phyloP scores from a whole-genome alignment of 2,888 invertebrate genomes.

The Bedellia somnulentella region DNA sequence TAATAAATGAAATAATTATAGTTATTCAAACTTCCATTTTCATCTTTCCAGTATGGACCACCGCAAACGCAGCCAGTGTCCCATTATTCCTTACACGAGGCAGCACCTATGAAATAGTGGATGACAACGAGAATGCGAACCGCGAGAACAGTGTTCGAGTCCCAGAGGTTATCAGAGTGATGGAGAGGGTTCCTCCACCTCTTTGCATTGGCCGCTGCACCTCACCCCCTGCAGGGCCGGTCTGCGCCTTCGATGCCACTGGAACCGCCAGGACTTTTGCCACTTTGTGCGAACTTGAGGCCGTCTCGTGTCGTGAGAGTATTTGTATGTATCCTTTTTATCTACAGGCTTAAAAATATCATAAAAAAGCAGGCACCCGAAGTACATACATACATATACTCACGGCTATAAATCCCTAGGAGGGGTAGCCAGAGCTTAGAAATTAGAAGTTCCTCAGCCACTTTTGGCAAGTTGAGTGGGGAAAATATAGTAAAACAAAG shows the following conservation, averaged over 20 bases:
- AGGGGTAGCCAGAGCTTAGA: no score
- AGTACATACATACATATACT: no score
- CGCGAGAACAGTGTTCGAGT: slow-evolving; percentile 15
- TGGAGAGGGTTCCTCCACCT: slow-evolving; percentile 44
- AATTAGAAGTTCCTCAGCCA: no score
- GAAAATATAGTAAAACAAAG: no score
- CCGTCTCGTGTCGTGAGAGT: slow-evolving; percentile 59
- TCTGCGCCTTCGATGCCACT: slow-evolving; percentile 61
- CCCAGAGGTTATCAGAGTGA: slow-evolving; percentile 25
- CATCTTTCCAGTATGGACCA: slow-evolving; percentile 30
- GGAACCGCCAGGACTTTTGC: slow-evolving; percentile 59
- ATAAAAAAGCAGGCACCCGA: no score
- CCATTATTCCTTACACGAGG: slow-evolving; percentile 26
- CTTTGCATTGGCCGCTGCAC: slow-evolving; percentile 40
- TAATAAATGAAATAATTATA: no score
- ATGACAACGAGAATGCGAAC: slow-evolving; percentile 17
- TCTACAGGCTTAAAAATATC: no score
- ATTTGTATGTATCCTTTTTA: slow-evolving; percentile 57
- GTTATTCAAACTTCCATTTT: no score
- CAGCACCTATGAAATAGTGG: slow-evolving; percentile 2
- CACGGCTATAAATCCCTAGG: no score
- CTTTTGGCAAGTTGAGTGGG: no score
- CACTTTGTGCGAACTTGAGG: slow-evolving; percentile 58
- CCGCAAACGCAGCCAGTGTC: slow-evolving; percentile 28
- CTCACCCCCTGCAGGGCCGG: slow-evolving; percentile 49